These are phyloP conservation scores for Tiphia femorata DNA, from an alignment of 2,888 invertebrate species.

Conservation along the genomic window DNA sequence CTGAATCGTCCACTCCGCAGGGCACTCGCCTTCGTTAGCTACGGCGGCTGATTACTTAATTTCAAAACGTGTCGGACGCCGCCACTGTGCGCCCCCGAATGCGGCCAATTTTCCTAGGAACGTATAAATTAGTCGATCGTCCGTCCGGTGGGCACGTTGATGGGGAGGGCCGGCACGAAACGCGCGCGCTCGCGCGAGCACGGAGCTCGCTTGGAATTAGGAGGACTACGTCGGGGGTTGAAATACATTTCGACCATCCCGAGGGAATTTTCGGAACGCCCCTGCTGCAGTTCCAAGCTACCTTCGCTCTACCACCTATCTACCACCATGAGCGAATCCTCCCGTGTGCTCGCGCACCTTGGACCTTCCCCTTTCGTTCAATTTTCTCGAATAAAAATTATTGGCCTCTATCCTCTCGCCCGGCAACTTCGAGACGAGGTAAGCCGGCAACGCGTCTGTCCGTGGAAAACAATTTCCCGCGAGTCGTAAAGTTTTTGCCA, in stretches of 20 bases:
- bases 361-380: constrained; percentile 39
- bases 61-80: too few species aligned
- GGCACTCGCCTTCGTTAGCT: too few species aligned
- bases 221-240: constrained; percentile 22
- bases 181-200: constrained; percentile 29
- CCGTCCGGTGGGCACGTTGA: constrained; percentile 33
- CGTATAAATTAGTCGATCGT: constrained; percentile 42
- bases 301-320: constrained; percentile 22
- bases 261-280: constrained; percentile 32
- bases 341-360: constrained; percentile 22
- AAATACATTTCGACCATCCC: constrained; percentile 42
- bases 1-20: too few species aligned
- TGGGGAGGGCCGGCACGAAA: constrained; percentile 32
- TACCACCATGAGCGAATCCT: constrained; percentile 6
- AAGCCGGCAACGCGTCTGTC: background rate
- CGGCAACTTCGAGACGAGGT: too few species aligned
- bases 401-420: too few species aligned
- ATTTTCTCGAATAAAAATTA: constrained; percentile 39
- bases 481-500: too few species aligned
- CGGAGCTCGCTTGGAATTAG: constrained; percentile 44
- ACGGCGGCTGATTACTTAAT: too few species aligned
- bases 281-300: constrained; percentile 24
- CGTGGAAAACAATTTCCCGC: background rate
- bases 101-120: too few species aligned
- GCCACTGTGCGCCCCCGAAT: too few species aligned